Conservation (phyloP, 2,113 vertebrate species). For the Chlamydotis undulata region DNA sequence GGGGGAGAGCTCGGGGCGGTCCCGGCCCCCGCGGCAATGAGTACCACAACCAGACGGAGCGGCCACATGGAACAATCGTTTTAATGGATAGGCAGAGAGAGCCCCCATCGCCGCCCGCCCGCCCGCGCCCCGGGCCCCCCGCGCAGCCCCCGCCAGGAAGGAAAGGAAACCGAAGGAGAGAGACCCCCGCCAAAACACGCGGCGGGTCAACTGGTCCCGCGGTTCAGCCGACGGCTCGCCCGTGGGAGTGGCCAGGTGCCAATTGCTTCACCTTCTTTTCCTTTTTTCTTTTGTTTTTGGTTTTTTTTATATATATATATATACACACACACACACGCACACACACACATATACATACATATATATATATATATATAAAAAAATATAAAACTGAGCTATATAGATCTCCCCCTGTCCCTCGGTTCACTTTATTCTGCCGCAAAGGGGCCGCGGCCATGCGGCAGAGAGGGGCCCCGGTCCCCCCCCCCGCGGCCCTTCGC, state of each 20-base stretch:
- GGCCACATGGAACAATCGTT: conserved; percentile 81
- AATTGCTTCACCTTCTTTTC: neutral
- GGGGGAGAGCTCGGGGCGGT: neutral
- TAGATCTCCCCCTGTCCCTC: conserved; percentile 2
- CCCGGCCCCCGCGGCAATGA: conserved; percentile 55
- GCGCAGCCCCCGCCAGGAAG: neutral
- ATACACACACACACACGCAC: rapidly evolving
- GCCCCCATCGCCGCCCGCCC: conserved; percentile 60
- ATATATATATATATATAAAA: conserved; percentile 27
- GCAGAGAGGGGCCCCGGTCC: neutral
- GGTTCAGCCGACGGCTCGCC: neutral
- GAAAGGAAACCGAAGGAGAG: conserved; percentile 40
- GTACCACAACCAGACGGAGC: conserved; percentile 73
- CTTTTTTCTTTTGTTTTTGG: neutral
- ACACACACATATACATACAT: rapidly evolving
- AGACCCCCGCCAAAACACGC: neutral
- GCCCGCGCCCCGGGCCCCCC: neutral
- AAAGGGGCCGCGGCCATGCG: neutral
- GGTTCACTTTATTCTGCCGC: neutral
- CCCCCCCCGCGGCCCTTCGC: neutral
- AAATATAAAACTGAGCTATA: conserved; percentile 15
- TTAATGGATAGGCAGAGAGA: conserved; percentile 83
- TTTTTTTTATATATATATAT: neutral
- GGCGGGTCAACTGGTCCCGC: conserved; percentile 26
- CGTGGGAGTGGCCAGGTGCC: neutral